These are phyloP conservation scores for Mormoops blainvillei DNA, from an alignment of 2,113 vertebrate species.

Conservation along the genomic window DNA sequence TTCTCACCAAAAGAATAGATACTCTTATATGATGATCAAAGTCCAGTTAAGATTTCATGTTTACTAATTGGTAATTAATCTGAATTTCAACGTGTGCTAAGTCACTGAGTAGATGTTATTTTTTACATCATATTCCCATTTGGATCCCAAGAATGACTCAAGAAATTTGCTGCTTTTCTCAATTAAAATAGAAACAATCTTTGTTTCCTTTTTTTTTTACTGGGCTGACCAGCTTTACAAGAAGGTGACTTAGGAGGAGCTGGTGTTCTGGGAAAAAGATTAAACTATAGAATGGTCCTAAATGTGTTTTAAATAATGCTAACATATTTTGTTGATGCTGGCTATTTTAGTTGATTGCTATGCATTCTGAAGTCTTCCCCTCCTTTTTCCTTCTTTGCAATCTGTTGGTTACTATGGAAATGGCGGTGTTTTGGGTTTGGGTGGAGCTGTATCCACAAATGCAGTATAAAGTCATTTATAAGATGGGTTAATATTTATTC, in stretches of 20 bases:
- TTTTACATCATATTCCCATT: constrained; percentile 23
- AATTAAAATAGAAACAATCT: constrained; percentile 52
- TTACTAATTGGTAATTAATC: constrained; percentile 17
- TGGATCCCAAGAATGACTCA: constrained; percentile 36
- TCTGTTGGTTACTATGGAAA: constrained; percentile 67
- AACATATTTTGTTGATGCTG: constrained; percentile 70
- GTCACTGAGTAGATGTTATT: constrained; percentile 9
- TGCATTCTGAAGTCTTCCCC: constrained; percentile 73
- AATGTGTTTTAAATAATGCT: constrained; percentile 59
- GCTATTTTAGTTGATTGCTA: constrained; percentile 76
- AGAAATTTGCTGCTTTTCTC: constrained; percentile 44
- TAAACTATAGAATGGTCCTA: constrained; percentile 42
- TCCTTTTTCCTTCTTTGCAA: constrained; percentile 70
- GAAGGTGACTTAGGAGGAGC: constrained; percentile 14
- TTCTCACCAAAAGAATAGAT: constrained; percentile 11
- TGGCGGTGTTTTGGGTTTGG: constrained; percentile 73
- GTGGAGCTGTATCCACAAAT: constrained; percentile 70
- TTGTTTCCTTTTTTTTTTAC: background rate
- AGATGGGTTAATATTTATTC: constrained; percentile 75
- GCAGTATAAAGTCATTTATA: constrained; percentile 68
- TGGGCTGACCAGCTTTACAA: background rate
- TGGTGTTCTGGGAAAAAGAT: constrained; percentile 58
- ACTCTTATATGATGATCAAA: background rate
- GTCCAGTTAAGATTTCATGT: background rate
- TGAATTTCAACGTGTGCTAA: constrained; percentile 8